phyloP scores from a whole-genome alignment of 2,888 invertebrate genomes.

The Gymnosoma rotundatum region DNA sequence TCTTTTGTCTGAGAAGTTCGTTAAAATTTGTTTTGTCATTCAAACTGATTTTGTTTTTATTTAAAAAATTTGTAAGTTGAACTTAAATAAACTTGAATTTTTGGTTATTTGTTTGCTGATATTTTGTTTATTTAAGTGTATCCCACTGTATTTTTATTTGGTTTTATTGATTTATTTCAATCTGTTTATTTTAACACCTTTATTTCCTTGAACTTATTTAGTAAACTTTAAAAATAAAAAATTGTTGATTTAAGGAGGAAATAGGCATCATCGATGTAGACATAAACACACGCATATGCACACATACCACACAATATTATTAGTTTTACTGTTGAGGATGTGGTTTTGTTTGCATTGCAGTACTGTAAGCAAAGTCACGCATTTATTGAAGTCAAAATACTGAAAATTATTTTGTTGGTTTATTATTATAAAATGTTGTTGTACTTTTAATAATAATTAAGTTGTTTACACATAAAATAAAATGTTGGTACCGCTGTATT shows the following conservation, averaged over 20 bases:
- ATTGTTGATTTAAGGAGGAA: slow-evolving; percentile 4
- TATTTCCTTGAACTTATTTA: slow-evolving; percentile 62
- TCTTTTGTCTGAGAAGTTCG: too few species aligned
- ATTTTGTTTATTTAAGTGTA: slow-evolving; percentile 10
- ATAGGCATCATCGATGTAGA: background rate
- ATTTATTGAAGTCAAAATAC: slow-evolving; percentile 42
- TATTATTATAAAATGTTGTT: slow-evolving; percentile 44
- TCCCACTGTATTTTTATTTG: slow-evolving; percentile 1
- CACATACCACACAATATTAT: slow-evolving; percentile 1
- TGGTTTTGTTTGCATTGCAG: slow-evolving; percentile 8
- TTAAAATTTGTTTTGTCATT: too few species aligned
- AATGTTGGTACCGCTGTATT: background rate
- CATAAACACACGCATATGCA: background rate
- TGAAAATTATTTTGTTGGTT: slow-evolving; percentile 12
- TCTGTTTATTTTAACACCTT: slow-evolving; percentile 63
- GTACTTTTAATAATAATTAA: slow-evolving; percentile 1
- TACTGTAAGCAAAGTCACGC: slow-evolving; percentile 47
- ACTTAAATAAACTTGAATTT: background rate
- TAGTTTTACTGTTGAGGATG: slow-evolving; percentile 1
- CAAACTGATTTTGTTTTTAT: too few species aligned
- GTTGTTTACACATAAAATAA: slow-evolving; percentile 8
- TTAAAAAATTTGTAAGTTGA: too few species aligned
- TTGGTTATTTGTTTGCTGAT: slow-evolving; percentile 18
- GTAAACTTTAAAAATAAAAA: slow-evolving; percentile 30
- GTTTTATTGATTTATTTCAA: slow-evolving; percentile 14